A percentile compares a stretch with the other conserved stretches of the same genome.
phyloP scores from a whole-genome alignment of 2,888 invertebrate species.

The Panopea generosa region DNA sequence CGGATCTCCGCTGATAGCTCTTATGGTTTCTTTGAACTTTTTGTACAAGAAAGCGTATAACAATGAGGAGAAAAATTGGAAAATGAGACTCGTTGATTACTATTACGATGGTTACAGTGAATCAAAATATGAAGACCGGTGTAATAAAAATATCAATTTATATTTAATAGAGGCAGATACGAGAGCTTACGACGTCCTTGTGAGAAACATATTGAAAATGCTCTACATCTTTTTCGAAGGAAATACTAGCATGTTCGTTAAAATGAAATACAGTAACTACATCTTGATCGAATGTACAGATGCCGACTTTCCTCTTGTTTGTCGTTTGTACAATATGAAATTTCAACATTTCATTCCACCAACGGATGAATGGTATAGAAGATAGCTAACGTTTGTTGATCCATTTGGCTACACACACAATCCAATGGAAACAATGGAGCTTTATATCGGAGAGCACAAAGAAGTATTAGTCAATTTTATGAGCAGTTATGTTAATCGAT shows the following conservation, averaged over 20 bases:
- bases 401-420: constrained; percentile 30
- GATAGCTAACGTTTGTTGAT: constrained; percentile 25
- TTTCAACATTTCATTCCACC: constrained; percentile 2
- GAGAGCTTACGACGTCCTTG: too few species aligned
- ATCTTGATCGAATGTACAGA: neutral
- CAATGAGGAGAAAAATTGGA: neutral
- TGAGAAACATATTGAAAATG: too few species aligned
- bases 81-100: neutral
- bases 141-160: too few species aligned
- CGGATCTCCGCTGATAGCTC: constrained; percentile 26
- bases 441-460: constrained; percentile 13
- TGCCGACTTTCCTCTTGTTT: neutral
- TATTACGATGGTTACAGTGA: too few species aligned
- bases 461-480: constrained; percentile 32
- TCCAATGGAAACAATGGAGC: constrained; percentile 11
- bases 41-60: constrained; percentile 3
- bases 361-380: neutral
- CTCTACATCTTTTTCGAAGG: too few species aligned
- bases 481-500: constrained; percentile 31
- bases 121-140: too few species aligned
- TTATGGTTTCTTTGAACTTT: constrained; percentile 13
- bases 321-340: neutral
- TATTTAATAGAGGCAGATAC: too few species aligned
- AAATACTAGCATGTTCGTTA: too few species aligned
- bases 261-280: too few species aligned